Evolutionary conservation across 2,888 invertebrate genomes (phyloP).

Genomic region (Teinopalpus imperialis): DNA sequence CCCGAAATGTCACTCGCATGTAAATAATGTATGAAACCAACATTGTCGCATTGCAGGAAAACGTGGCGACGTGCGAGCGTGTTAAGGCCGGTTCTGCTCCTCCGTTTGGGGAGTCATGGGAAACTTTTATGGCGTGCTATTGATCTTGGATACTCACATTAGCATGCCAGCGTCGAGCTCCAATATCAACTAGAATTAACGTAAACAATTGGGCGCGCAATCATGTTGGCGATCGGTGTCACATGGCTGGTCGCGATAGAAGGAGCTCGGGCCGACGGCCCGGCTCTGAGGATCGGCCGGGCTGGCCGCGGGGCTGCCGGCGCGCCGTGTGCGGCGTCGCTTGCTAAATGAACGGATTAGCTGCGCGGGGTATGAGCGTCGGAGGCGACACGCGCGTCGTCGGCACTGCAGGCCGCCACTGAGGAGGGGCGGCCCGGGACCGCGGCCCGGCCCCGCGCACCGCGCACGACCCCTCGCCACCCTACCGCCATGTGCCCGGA

Average conservation of each 20-base stretch:
- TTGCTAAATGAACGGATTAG: slow-evolving; percentile 72
- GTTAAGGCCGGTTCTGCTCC: too few relatives aligned
- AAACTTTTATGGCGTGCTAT: slow-evolving; percentile 35
- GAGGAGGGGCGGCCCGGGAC: slow-evolving; percentile 79
- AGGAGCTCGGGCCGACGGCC: slow-evolving; percentile 56
- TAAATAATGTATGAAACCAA: slow-evolving; percentile 43
- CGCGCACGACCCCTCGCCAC: slow-evolving; percentile 42
- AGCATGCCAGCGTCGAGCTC: slow-evolving; percentile 77
- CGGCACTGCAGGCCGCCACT: slow-evolving; percentile 80
- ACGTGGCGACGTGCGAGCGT: slow-evolving; percentile 31
- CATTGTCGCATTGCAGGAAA: slow-evolving; percentile 76
- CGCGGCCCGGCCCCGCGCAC: slow-evolving; percentile 54
- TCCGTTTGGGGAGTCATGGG: slow-evolving; percentile 18
- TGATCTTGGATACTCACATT: slow-evolving; percentile 71
- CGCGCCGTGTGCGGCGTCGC: slow-evolving; percentile 74
- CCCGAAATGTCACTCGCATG: slow-evolving; percentile 32
- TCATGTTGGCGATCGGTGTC: slow-evolving; percentile 62
- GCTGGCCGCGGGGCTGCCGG: slow-evolving; percentile 67
- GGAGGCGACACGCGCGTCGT: slow-evolving; percentile 78
- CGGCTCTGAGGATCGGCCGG: slow-evolving; percentile 64
- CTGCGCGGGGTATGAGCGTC: slow-evolving; percentile 76
- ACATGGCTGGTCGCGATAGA: slow-evolving; percentile 63
- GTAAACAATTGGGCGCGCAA: slow-evolving; percentile 72
- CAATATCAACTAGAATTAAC: slow-evolving; percentile 75
- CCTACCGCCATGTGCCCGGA: slow-evolving; percentile 67